Evolutionary conservation across 2,113 vertebrate genomes (phyloP).

Genomic region (Eurystomus gularis): DNA sequence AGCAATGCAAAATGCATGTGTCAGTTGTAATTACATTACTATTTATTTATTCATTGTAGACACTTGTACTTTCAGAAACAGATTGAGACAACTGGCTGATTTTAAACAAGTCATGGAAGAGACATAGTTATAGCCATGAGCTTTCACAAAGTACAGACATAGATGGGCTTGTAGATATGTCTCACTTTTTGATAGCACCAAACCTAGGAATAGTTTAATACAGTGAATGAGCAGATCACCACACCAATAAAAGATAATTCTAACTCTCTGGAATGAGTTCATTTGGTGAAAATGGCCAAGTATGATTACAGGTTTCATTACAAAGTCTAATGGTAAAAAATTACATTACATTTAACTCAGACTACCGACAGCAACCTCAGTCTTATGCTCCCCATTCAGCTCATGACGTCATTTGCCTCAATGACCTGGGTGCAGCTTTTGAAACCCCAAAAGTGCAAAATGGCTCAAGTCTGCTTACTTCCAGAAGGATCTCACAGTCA

Average conservation of each 20-base stretch:
- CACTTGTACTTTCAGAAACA: constrained; percentile 8
- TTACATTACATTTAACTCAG: not conserved
- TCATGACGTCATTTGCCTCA: not conserved
- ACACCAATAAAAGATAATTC: not conserved
- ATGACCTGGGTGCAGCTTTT: not conserved
- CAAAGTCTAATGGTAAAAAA: not conserved
- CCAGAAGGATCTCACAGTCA: not conserved
- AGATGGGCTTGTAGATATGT: not conserved
- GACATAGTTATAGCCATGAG: not conserved
- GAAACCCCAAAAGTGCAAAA: not conserved
- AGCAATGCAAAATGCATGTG: constrained; percentile 5
- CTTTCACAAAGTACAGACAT: not conserved
- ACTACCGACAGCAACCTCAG: not conserved
- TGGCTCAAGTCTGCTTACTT: not conserved
- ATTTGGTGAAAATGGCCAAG: not conserved
- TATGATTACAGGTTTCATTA: not conserved
- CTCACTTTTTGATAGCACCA: not conserved
- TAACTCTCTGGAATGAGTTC: not conserved
- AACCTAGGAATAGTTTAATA: not conserved
- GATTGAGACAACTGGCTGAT: not conserved
- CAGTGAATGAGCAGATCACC: not conserved
- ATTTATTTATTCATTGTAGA: not conserved
- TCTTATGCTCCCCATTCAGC: not conserved
- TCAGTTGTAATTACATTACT: constrained; percentile 22
- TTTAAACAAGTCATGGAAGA: not conserved